Evolutionary conservation across 2,888 invertebrate species (phyloP), one percentile per base, ranked within the genome.

Genomic region (Chelonus formosanus): DNA sequence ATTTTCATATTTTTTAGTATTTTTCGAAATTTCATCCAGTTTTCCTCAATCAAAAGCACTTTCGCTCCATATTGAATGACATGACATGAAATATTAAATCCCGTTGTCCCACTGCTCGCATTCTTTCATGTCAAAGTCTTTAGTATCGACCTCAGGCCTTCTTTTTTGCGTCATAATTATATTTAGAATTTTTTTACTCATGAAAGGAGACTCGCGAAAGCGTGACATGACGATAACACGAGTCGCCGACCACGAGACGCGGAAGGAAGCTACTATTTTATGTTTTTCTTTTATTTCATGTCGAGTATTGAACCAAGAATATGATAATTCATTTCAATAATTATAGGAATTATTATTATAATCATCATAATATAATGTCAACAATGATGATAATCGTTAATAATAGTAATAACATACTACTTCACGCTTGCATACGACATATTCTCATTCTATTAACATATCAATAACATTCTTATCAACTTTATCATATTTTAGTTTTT

Each of bases 81-180:
- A 56, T 66, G 66, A 62, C 66, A 57, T 61, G 61, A 61, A 66
- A 61, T 62, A 66, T 57, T 62, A 57, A 50, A 66, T 61, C 56
- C 63, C 55, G 59, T 67, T 73, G 72, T 71, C 67, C 71, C 67
- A 70, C 69, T 73, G 72, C 69, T 73, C 72, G 72, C 72, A 73
- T 73, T 73, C 72, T 69, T 55, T 63, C 66, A 65, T 65, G 52
- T 59, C 59, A 10, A 40, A 36, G 48, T 63, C 31, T 44, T 45
- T 47, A 32, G 45, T 40, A 40, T 40, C 40, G 6, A 40, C 40
- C 40, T 40, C 40, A 40, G 6, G 40, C 40, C 40, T 40, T 6
- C 40, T 40, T 40, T 40, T 61, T 32, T 53, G 53, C 53, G 61
- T 61, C 52, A 61, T 61, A 34, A 53, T 44, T 53, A 44, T 61